Conservation (phyloP, 2,113 vertebrate species). For the Elachura formosa region DNA sequence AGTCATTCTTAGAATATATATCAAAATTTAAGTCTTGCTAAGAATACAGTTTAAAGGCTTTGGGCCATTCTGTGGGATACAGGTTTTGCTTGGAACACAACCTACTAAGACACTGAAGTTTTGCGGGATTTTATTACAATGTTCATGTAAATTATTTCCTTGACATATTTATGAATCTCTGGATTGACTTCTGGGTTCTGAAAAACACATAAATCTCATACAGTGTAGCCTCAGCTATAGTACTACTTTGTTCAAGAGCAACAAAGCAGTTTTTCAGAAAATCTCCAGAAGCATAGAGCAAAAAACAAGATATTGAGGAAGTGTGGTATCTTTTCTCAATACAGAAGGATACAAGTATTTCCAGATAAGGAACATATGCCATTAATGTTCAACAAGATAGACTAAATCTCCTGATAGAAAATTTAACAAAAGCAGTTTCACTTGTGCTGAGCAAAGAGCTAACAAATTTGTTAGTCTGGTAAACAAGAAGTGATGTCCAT, state of each 20-base stretch:
- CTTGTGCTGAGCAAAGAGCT: slow-evolving; percentile 2
- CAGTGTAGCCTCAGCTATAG: background rate
- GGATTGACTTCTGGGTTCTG: background rate
- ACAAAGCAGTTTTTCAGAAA: background rate
- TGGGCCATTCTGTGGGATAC: background rate
- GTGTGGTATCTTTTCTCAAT: background rate
- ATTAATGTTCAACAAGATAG: background rate
- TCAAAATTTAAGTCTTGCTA: background rate
- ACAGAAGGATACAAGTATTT: background rate
- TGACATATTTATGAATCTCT: background rate
- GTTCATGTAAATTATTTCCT: background rate
- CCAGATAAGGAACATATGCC: slow-evolving; percentile 1
- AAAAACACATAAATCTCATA: background rate
- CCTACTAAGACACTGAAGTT: background rate
- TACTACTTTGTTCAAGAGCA: background rate
- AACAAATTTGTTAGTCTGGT: slow-evolving; percentile 50
- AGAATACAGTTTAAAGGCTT: background rate
- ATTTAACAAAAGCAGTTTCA: slow-evolving; percentile 43
- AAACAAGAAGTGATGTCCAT: slow-evolving; percentile 59
- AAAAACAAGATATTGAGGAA: background rate
- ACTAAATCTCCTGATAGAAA: slow-evolving; percentile 14
- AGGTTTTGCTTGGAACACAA: background rate
- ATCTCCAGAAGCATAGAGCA: background rate
- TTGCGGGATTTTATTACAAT: background rate
- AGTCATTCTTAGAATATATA: background rate